phyloP scores from a whole-genome alignment of 37 sponge, comb jelly and placozoan species.

The Mnemiopsis leidyi region DNA sequence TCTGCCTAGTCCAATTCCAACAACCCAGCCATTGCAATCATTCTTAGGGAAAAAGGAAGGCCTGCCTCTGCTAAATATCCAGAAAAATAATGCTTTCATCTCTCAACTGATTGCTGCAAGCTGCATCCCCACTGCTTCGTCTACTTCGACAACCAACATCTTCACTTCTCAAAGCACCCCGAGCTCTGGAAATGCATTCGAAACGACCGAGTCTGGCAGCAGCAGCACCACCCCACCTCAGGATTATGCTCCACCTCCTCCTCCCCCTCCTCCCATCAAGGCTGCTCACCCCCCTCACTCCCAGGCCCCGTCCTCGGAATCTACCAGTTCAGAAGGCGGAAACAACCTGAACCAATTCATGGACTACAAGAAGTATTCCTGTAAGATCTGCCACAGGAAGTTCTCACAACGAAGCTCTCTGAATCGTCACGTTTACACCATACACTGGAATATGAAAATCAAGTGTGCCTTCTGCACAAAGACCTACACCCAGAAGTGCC shows the following conservation, averaged over 20 bases:
- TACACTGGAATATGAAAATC: constrained; percentile 65
- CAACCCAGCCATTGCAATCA: constrained; percentile 55
- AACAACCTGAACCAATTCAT: constrained; percentile 49
- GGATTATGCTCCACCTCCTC: constrained; percentile 29
- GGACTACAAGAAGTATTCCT: constrained; percentile 58
- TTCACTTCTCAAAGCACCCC: constrained; percentile 61
- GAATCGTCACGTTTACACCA: constrained; percentile 64
- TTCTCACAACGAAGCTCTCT: constrained; percentile 55
- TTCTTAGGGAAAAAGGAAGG: constrained; percentile 46
- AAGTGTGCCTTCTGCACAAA: constrained; percentile 64
- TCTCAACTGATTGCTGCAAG: constrained; percentile 59
- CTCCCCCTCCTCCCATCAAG: constrained; percentile 30
- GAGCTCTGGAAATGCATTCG: constrained; percentile 45
- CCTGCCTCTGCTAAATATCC: constrained; percentile 43
- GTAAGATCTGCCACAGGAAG: constrained; percentile 61
- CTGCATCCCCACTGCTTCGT: constrained; percentile 53
- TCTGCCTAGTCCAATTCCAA: constrained; percentile 61
- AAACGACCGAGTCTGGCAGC: constrained; percentile 18
- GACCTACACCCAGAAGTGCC: constrained; percentile 65
- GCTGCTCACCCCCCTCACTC: background rate
- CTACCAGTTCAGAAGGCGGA: background rate
- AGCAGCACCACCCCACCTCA: constrained; percentile 32
- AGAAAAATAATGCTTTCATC: constrained; percentile 58
- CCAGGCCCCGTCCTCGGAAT: constrained; percentile 36
- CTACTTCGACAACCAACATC: constrained; percentile 48